Base-by-base conservation (phyloP, 1,140 invertebrate genomes). In the Calycopis cecrops region DNA sequence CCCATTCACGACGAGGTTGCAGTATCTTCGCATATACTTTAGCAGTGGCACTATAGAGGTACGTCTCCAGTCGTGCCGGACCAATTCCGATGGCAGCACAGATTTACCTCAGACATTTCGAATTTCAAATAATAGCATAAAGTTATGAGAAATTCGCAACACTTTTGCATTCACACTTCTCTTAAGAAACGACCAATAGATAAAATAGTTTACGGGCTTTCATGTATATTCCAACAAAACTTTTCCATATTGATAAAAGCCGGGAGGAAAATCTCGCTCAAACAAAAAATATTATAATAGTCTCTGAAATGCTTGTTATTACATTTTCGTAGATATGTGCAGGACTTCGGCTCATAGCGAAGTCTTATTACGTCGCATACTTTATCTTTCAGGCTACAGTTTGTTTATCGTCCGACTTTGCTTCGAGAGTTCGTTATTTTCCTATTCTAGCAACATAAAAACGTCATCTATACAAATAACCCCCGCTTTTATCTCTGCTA, bases 401-500 rank as follows among this genome's bases (percentile, higher is more conserved):
- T 76, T 84, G 75, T 84, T 84, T 84, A 81, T 81, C 73, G 69
- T 73, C 69, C 61, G 60, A 77, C 65, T 74, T 55, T 63, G 73
- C 76, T 82, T 78, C 79, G 79, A 76, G 76, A 78, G 68, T 85
- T 82, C 79, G 71, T 85, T 85, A 85, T 82, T 82, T 82, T 70
- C 73, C 76, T 82, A 82, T 82, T 82, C 73, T 74, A 70, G 65
- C 65, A 68, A 79, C 76, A 82, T 82, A 82, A 81, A 82, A 85
- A 80, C 71, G 76, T 78, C 79, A 71, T 78, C 76, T 68, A 67
- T 65, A 70, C 71, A 69, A 77, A 77, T 76, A 77, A 79, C 68
- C 75, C 59, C 58, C 50, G 57, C 63, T 66, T 81, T 82, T 81
- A 85, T 82, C 70, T 79, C 52, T 48, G 53, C 73, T 69, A 68